Conservation (phyloP, 1,140 invertebrate genomes). For the Procambarus clarkii region DNA sequence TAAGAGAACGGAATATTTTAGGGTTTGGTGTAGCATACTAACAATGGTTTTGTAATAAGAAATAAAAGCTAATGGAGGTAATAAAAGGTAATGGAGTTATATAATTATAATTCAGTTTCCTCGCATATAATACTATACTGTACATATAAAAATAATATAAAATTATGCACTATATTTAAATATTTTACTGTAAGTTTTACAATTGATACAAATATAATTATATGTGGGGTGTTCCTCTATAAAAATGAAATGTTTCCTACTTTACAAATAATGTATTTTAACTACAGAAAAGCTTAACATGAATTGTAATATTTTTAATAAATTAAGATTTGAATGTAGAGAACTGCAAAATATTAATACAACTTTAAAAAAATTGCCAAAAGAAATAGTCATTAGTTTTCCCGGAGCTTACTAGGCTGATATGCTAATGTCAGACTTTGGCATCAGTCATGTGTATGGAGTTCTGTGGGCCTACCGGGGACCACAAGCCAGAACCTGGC, state of each 20-base stretch:
- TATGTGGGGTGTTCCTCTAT: too few relatives aligned
- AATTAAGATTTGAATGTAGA: not conserved
- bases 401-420: too few relatives aligned
- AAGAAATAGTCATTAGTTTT: too few relatives aligned
- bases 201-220: not conserved
- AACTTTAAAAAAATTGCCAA: not conserved
- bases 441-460: too few relatives aligned
- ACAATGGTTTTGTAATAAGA: not conserved
- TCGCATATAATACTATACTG: not conserved
- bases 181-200: not conserved
- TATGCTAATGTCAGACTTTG: too few relatives aligned
- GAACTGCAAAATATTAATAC: not conserved
- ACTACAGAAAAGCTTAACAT: not conserved
- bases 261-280: too few relatives aligned
- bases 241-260: too few relatives aligned
- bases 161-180: not conserved
- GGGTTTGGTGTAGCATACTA: not conserved
- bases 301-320: not conserved
- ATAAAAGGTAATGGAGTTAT: not conserved
- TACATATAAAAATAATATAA: not conserved
- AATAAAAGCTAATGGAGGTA: not conserved
- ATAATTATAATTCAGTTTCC: slow-evolving; percentile 24
- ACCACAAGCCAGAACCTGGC: too few relatives aligned
- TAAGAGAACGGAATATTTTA: not conserved
- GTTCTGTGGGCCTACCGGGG: too few relatives aligned